Evolutionary conservation across 2,888 invertebrate genomes (phyloP), one percentile per base, ranked within the genome.

Genomic region (Tipula unca): DNA sequence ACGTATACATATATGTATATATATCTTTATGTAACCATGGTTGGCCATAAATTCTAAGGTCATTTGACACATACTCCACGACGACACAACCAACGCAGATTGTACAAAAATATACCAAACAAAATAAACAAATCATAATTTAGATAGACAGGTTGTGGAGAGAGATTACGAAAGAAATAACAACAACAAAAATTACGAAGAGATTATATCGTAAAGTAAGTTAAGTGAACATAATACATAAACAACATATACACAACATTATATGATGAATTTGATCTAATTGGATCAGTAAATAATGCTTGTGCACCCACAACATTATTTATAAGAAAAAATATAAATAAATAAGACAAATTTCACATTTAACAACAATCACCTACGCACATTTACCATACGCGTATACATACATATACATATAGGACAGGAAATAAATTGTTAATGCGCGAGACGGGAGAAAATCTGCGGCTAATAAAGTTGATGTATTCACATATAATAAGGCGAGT

Each of bases 261-360:
- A 69, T 69, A 69, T 69, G 69, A 69, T 69, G 69, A 69, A 69
- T 69, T 69, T 69, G 69, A 69, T 69, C 69, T 69, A 69, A 69
- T 69, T 69, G 69, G 69, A 25, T 69, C 25, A 25, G 69, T 69
- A 69, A 69, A 69, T 69, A 69, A 69, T 69, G 48, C 17, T 8
- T 69, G 25, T 25, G 69, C 69, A 69, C 69, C 69, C 69, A 69
- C 69, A 69, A 69, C 10, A 69, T 69, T 69, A 25, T 69, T 69
- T 69, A 69, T 69, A 69, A 69, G 69, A 69, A 25, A 69, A 25
- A 69, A 25, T 69, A 69, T 69, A 69, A 69, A 69, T 69, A 69
- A 69, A 69, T 69, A 69, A 69, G 69, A 69, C 69, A 25, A 69
- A 69, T 69, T 69, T 69, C 69, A 69, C 69, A 69, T 69, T 69